Evolutionary conservation across 2,797 vertebrate species (phyloP).

Genomic region (Triplophysa yarkandensis): DNA sequence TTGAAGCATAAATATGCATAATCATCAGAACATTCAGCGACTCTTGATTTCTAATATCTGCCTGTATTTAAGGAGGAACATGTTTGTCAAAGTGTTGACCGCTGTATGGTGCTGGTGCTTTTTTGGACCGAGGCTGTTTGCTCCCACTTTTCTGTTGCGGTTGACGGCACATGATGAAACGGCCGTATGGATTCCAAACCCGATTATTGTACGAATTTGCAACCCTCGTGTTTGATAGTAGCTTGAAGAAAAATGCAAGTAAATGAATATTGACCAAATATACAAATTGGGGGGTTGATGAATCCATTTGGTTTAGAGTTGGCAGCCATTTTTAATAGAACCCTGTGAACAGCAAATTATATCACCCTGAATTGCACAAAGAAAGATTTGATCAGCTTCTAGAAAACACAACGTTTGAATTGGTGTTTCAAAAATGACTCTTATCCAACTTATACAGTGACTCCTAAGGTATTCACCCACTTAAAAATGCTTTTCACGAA

Average conservation of each 20-base stretch:
- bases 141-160: slow-evolving; percentile 99
- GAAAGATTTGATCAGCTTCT: background rate
- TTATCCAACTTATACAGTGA: background rate
- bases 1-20: slow-evolving; percentile 4
- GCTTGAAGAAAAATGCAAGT: too few species aligned
- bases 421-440: too few species aligned
- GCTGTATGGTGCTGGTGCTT: slow-evolving; percentile 87
- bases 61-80: slow-evolving; percentile 1
- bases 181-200: slow-evolving; percentile 89
- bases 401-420: background rate
- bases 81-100: slow-evolving; percentile 57
- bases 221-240: too few species aligned
- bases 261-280: slow-evolving; percentile 55
- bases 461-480: slow-evolving; percentile 34
- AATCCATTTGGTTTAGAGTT: slow-evolving; percentile 90
- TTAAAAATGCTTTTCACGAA: too few species aligned
- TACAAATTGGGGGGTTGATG: slow-evolving; percentile 75
- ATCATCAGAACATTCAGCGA: background rate
- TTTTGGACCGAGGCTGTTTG: slow-evolving; percentile 99
- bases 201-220: slow-evolving; percentile 56
- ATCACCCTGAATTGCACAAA: background rate
- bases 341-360: slow-evolving; percentile 47
- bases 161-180: slow-evolving; percentile 98
- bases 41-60: background rate
- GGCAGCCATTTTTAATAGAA: slow-evolving; percentile 85